A percentile compares a stretch with the other conserved stretches of the same genome.
These are phyloP conservation scores for Pemphigus obesinymphae DNA, from an alignment of 1,140 invertebrate genomes.

Conservation along the genomic window DNA sequence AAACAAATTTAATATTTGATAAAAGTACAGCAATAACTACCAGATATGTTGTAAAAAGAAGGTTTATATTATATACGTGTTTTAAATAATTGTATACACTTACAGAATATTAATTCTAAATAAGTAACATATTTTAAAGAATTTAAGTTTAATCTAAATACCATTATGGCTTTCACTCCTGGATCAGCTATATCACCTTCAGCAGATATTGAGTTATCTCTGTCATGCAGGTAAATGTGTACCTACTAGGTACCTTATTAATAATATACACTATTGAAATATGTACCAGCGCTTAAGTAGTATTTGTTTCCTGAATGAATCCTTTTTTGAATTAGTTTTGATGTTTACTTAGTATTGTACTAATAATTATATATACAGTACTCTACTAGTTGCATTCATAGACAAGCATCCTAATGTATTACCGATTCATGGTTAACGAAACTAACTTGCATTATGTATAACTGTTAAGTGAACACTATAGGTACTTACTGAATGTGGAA, in stretches of 20 bases:
- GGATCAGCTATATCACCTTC: conserved; percentile 43
- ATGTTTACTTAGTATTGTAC: neutral
- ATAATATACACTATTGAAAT: neutral
- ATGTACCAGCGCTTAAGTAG: neutral
- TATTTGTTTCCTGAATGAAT: neutral
- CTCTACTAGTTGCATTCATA: neutral
- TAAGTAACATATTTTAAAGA: neutral
- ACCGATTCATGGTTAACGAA: too few species aligned
- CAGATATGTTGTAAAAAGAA: too few species aligned
- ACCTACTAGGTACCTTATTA: too few species aligned
- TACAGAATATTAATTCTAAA: too few species aligned
- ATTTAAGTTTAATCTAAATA: neutral
- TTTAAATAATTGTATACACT: too few species aligned
- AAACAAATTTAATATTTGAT: too few species aligned
- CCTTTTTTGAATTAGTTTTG: neutral
- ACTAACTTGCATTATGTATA: too few species aligned
- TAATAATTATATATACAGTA: neutral
- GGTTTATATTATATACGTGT: too few species aligned
- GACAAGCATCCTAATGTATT: neutral
- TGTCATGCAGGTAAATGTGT: conserved; percentile 50
- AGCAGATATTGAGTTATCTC: conserved; percentile 49
- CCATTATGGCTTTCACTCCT: conserved; percentile 23
- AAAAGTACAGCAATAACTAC: too few species aligned
- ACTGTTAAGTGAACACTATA: too few species aligned
- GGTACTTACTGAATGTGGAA: too few species aligned